Conservation (phyloP, 92 coral and sea anemone genomes). For the Nematostella vectensis region DNA sequence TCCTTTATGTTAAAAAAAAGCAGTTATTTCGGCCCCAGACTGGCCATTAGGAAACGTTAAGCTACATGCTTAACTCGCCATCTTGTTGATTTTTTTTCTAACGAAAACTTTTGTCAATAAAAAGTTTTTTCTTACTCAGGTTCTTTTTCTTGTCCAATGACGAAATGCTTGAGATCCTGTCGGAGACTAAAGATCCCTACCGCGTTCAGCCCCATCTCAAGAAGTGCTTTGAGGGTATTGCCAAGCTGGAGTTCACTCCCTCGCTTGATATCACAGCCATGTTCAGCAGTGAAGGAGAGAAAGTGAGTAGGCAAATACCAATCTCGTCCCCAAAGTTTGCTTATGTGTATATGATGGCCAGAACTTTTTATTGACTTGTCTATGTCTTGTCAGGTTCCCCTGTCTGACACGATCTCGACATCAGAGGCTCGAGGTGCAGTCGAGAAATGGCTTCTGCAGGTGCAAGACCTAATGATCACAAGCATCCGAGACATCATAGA, state of each 20-base stretch:
- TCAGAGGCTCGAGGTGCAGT: slow-evolving; percentile 99
- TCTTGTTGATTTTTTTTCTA: no score
- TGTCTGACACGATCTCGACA: slow-evolving; percentile 88
- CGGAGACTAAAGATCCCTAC: slow-evolving; percentile 97
- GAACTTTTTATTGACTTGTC: background rate
- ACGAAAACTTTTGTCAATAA: no score
- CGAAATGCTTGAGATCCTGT: slow-evolving; percentile 96
- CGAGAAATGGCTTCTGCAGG: slow-evolving; percentile 97
- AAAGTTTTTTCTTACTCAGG: no score
- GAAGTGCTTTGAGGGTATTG: slow-evolving; percentile 98
- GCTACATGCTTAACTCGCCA: no score
- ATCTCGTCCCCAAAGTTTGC: background rate
- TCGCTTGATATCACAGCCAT: slow-evolving; percentile 84
- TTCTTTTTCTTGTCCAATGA: slow-evolving; percentile 98
- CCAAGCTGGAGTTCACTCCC: slow-evolving; percentile 88
- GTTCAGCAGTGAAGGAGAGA: slow-evolving; percentile 98
- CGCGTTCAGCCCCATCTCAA: slow-evolving; percentile 99
- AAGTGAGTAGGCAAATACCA: slow-evolving; percentile 33
- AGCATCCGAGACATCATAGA: slow-evolving; percentile 93
- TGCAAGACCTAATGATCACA: slow-evolving; percentile 85
- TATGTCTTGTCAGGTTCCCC: slow-evolving; percentile 88
- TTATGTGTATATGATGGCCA: background rate
- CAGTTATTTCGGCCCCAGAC: no score
- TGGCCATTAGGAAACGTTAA: no score
- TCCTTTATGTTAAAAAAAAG: no score